Percentiles rank a stretch among this genome's conserved stretches.
These are phyloP conservation scores for Standfussiana lucernea DNA, from an alignment of 2,888 invertebrate genomes.

Conservation along the genomic window DNA sequence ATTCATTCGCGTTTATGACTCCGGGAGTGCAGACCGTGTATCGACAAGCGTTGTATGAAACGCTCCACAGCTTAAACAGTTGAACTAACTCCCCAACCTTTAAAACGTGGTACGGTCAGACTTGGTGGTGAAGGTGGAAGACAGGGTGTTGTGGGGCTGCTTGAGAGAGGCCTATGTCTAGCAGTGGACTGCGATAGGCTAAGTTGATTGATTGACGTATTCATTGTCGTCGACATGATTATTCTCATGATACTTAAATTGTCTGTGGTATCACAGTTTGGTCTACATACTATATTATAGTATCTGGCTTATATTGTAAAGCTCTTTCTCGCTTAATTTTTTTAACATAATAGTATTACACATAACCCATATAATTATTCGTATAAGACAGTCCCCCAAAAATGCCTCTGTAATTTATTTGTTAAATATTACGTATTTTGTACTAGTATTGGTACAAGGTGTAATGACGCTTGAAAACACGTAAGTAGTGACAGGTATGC, in stretches of 20 bases:
- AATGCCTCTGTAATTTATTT: neutral
- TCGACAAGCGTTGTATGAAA: neutral
- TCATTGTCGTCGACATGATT: neutral
- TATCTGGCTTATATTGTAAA: neutral
- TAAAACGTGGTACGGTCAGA: neutral
- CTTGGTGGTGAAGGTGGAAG: fast-evolving
- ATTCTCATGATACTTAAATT: neutral
- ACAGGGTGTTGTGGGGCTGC: neutral
- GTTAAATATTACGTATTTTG: slow-evolving; percentile 4
- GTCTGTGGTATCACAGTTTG: neutral
- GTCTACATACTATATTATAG: neutral
- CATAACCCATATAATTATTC: neutral
- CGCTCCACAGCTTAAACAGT: too few relatives aligned
- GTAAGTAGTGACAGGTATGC: slow-evolving; percentile 31
- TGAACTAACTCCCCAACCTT: too few relatives aligned
- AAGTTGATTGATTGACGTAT: neutral
- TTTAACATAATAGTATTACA: neutral
- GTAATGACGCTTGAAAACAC: slow-evolving; percentile 54
- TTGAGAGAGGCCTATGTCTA: neutral
- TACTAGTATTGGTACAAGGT: slow-evolving; percentile 23
- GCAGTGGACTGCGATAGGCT: neutral
- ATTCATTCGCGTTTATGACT: neutral
- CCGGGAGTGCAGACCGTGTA: neutral
- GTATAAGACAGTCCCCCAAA: neutral
- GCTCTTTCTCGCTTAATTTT: neutral